Conservation (phyloP, 2,888 invertebrate species). For the Blomia tropicalis region DNA sequence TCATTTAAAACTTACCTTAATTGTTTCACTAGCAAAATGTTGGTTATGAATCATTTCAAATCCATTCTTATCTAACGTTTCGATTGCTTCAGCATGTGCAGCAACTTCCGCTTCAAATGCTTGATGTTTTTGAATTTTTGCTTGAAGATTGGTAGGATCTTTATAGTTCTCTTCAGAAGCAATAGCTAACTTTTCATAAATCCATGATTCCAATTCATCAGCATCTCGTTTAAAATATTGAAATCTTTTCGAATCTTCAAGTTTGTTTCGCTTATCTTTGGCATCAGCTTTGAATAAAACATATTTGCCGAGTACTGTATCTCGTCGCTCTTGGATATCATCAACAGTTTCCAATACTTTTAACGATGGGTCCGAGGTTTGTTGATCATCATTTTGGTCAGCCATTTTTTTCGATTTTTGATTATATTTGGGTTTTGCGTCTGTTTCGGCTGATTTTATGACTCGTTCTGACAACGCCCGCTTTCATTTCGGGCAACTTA, state of each 20-base stretch:
- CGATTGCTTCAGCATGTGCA: constrained; percentile 95
- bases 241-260: constrained; percentile 91
- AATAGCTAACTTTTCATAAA: constrained; percentile 78
- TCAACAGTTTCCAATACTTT: constrained; percentile 96
- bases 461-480: too few relatives aligned
- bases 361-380: not conserved
- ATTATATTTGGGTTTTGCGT: too few relatives aligned
- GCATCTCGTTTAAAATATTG: constrained; percentile 98
- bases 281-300: constrained; percentile 91
- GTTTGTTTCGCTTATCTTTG: constrained; percentile 76
- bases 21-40: constrained; percentile 88
- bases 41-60: constrained; percentile 90
- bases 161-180: constrained; percentile 98
- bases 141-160: constrained; percentile 89
- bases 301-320: constrained; percentile 77
- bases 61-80: constrained; percentile 86
- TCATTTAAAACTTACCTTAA: constrained; percentile 40
- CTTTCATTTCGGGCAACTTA: too few relatives aligned
- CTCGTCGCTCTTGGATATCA: constrained; percentile 90
- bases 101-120: constrained; percentile 98
- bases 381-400: too few relatives aligned
- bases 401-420: too few relatives aligned
- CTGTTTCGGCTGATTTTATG: too few relatives aligned
- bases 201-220: constrained; percentile 98
- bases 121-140: constrained; percentile 92